Conservation (phyloP, 2,888 invertebrate genomes). For the Sympetrum striolatum region DNA sequence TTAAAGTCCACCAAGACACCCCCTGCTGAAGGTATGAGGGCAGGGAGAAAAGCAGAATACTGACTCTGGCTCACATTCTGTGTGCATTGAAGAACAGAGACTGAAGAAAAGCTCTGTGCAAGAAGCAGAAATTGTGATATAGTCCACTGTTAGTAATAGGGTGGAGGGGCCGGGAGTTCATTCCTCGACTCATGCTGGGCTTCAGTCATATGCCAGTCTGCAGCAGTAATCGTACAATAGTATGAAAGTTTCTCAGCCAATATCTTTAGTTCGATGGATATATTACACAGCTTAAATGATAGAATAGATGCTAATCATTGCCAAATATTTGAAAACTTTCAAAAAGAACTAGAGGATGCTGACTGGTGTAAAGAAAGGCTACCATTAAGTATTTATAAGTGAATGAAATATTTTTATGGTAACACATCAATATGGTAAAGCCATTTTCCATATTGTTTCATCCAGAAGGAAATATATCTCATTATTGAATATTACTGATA, state of each 20-base stretch:
- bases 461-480: not conserved
- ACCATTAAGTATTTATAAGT: too few species aligned
- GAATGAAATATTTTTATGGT: too few species aligned
- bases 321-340: not conserved
- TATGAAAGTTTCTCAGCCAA: not conserved
- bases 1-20: not conserved
- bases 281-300: too few species aligned
- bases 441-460: not conserved
- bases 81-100: conserved; percentile 48
- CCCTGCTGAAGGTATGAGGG: conserved; percentile 16
- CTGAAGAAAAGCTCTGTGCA: conserved; percentile 48
- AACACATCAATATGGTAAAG: not conserved
- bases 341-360: not conserved
- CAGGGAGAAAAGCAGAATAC: conserved; percentile 46
- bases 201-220: conserved; percentile 44
- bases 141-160: conserved; percentile 34
- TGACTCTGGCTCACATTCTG: conserved; percentile 16
- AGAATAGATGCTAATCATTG: not conserved
- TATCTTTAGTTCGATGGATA: not conserved
- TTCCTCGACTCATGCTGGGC: conserved; percentile 29
- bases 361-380: too few species aligned
- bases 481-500: conserved; percentile 43
- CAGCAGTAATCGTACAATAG: conserved; percentile 45
- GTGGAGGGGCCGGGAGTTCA: not conserved
- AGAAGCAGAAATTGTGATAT: conserved; percentile 44